A percentile compares a stretch with the other conserved stretches of the same genome.
These are phyloP conservation scores for Puntigrus tetrazona DNA, from an alignment of 2,113 vertebrate genomes.

Conservation along the genomic window DNA sequence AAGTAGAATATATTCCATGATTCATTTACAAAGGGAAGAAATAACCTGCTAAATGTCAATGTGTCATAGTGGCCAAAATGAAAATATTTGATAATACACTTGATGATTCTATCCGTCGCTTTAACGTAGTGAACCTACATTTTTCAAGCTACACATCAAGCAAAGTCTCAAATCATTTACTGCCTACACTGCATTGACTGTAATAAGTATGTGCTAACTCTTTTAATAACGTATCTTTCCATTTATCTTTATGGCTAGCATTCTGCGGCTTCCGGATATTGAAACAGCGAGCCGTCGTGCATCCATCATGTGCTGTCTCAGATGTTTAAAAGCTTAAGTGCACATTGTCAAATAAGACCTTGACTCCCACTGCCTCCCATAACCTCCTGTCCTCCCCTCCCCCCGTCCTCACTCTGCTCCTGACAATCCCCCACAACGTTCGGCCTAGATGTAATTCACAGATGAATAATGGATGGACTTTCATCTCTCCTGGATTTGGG, in stretches of 20 bases:
- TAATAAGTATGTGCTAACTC: conserved; percentile 2
- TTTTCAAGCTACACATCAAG: neutral
- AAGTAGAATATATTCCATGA: neutral
- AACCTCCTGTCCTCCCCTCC: conserved; percentile 58
- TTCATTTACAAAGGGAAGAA: neutral
- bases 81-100: neutral
- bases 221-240: neutral
- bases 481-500: conserved; percentile 58
- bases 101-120: neutral
- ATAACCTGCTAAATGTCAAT: neutral
- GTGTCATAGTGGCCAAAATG: neutral
- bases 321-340: conserved; percentile 41
- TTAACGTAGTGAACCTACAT: neutral
- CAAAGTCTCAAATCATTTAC: neutral
- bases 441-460: conserved; percentile 74
- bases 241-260: conserved; percentile 4
- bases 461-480: conserved; percentile 81
- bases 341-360: conserved; percentile 48
- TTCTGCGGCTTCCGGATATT: conserved; percentile 1
- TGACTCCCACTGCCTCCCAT: conserved; percentile 45
- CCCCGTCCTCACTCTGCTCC: neutral
- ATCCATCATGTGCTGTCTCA: conserved; percentile 36
- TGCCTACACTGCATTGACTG: neutral
- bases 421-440: conserved; percentile 52
- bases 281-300: neutral